phyloP scores from a whole-genome alignment of 2,888 invertebrate genomes.

The Ptilodon capucinus region DNA sequence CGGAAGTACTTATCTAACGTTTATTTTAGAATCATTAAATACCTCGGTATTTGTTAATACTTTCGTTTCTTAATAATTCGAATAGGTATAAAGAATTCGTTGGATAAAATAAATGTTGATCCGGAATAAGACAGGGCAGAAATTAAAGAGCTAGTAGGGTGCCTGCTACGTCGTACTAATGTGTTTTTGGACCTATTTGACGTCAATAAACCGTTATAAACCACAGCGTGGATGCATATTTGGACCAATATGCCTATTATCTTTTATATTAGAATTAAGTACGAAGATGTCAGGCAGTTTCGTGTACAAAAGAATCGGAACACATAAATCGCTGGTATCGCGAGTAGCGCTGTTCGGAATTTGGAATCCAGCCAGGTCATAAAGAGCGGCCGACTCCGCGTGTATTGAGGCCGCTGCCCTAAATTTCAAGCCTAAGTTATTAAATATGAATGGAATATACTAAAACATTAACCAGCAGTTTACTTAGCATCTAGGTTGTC shows the following conservation, averaged over 20 bases:
- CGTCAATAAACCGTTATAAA: too few relatives aligned
- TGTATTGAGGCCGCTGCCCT: conserved; percentile 63
- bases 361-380: conserved; percentile 70
- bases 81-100: too few relatives aligned
- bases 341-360: conserved; percentile 48
- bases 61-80: too few relatives aligned
- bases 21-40: too few relatives aligned
- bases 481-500: too few relatives aligned
- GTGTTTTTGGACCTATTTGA: too few relatives aligned
- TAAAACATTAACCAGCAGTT: conserved; percentile 33
- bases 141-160: too few relatives aligned
- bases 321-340: conserved; percentile 55
- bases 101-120: too few relatives aligned
- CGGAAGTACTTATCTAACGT: too few relatives aligned
- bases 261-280: conserved; percentile 3
- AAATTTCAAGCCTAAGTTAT: conserved; percentile 58
- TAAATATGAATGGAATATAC: conserved; percentile 53
- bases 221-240: neutral
- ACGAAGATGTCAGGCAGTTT: conserved; percentile 26
- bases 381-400: conserved; percentile 54
- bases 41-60: too few relatives aligned
- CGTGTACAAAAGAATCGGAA: conserved; percentile 45
- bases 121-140: too few relatives aligned
- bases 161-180: too few relatives aligned
- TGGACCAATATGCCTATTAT: neutral